Percentiles rank a stretch among this genome's conserved stretches.
phyloP scores from a whole-genome alignment of 2,113 vertebrate species.

The Passer domesticus region DNA sequence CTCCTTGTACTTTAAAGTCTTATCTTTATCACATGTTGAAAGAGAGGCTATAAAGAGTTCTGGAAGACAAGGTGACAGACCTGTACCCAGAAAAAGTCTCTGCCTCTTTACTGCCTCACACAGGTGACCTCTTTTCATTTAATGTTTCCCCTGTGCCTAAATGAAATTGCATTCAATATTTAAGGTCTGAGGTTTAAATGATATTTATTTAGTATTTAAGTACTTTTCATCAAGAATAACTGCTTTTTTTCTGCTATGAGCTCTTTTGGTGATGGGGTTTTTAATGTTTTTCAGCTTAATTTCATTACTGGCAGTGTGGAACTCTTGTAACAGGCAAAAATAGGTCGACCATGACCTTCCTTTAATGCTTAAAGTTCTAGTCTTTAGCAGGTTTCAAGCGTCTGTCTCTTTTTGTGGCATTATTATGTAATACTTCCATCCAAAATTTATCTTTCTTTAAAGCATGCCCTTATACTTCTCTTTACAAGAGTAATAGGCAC shows the following conservation, averaged over 20 bases:
- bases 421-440: neutral
- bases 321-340: neutral
- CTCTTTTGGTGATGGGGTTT: neutral
- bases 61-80: neutral
- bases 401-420: neutral
- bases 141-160: neutral
- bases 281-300: neutral
- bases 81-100: neutral
- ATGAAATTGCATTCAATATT: neutral
- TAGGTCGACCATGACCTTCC: fast-evolving
- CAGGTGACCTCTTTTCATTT: fast-evolving
- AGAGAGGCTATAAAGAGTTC: neutral
- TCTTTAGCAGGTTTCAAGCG: neutral
- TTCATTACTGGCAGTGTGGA: neutral
- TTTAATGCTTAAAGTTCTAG: neutral
- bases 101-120: neutral
- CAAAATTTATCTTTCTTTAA: neutral
- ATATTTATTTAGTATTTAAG: neutral
- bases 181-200: neutral
- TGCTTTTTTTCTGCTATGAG: neutral
- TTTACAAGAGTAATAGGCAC: neutral
- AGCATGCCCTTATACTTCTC: neutral
- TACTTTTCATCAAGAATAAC: neutral
- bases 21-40: neutral
- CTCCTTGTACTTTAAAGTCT: neutral